A percentile compares a stretch with the other conserved stretches of the same genome.
Evolutionary conservation across 2,888 invertebrate species (phyloP).

Genomic region (Perizoma affinitatum): DNA sequence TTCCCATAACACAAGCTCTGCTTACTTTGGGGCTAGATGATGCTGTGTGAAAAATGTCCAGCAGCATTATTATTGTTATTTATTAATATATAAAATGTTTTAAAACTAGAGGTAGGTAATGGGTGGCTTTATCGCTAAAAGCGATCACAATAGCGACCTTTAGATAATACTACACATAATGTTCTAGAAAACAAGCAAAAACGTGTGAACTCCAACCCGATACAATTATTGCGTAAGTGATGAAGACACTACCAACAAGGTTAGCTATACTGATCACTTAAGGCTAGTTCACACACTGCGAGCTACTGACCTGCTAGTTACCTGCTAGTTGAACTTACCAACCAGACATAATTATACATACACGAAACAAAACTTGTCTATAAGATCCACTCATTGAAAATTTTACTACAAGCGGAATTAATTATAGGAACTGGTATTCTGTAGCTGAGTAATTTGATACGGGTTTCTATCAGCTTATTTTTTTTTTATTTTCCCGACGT

Average conservation of each 20-base stretch:
- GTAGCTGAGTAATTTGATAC: no score
- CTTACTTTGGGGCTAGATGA: no score
- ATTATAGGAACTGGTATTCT: no score
- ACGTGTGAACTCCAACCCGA: slow-evolving; percentile 39
- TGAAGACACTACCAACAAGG: slow-evolving; percentile 22
- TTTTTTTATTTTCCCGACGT: no score
- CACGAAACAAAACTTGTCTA: no score
- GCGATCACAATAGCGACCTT: slow-evolving; percentile 26
- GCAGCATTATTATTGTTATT: no score
- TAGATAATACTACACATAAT: slow-evolving; percentile 33
- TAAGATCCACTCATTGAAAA: no score
- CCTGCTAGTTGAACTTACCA: not conserved
- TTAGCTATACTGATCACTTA: slow-evolving; percentile 1
- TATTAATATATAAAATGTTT: slow-evolving; percentile 6
- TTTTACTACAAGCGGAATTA: no score
- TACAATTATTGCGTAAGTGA: slow-evolving; percentile 41
- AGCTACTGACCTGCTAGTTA: slow-evolving; percentile 4
- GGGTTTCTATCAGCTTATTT: no score
- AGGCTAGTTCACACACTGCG: slow-evolving; percentile 8
- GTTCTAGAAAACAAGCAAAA: slow-evolving; percentile 35
- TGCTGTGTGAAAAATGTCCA: no score
- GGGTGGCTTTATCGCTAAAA: slow-evolving; percentile 23
- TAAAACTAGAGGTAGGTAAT: slow-evolving; percentile 12
- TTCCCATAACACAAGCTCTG: no score
- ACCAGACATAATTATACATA: no score